Evolutionary conservation across 2,888 invertebrate species (phyloP), one percentile per base, ranked within the genome.

Genomic region (Drosophila antonietae): DNA sequence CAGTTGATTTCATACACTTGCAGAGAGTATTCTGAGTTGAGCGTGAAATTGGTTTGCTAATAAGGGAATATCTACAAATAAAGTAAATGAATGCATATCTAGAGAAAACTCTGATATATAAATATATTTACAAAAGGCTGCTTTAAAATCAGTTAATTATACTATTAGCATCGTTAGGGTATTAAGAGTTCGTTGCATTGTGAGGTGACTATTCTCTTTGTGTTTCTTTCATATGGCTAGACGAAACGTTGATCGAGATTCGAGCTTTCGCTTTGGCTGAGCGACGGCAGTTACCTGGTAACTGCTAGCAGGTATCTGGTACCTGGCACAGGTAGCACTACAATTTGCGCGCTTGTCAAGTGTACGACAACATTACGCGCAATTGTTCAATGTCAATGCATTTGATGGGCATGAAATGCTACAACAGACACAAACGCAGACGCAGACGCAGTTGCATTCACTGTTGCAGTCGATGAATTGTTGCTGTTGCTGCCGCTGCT

Each of bases 331-430:
- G 68, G 79, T 73, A 87, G 80, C 79, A 87, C 83, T 83, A 88
- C 87, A 88, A 88, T 88, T 88, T 88, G 89, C 87, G 87, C 87
- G 89, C 89, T 88, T 88, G 87, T 88, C 87, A 88, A 89, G 81
- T 88, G 87, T 89, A 88, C 89, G 87, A 88, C 87, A 88, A 88
- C 87, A 88, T 88, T 88, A 88, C 89, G 89, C 87, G 87, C 89
- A 88, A 88, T 88, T 88, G 87, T 88, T 88, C 89, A 88, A 88
- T 88, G 89, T 88, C 87, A 88, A 78, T 78, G 89, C 81, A 85
- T 85, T 89, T 89, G 88, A 87, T 87, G 89, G 83, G 87, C 89
- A 89, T 88, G 85, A 87, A 88, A 89, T 88, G 83, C 82, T 59
- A 49, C 73, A 77, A 44, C 53, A 61, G 59, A 51, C 62, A 49